Evolutionary conservation across 2,888 invertebrate species (phyloP).

Genomic region (Drosophila macrospina): DNA sequence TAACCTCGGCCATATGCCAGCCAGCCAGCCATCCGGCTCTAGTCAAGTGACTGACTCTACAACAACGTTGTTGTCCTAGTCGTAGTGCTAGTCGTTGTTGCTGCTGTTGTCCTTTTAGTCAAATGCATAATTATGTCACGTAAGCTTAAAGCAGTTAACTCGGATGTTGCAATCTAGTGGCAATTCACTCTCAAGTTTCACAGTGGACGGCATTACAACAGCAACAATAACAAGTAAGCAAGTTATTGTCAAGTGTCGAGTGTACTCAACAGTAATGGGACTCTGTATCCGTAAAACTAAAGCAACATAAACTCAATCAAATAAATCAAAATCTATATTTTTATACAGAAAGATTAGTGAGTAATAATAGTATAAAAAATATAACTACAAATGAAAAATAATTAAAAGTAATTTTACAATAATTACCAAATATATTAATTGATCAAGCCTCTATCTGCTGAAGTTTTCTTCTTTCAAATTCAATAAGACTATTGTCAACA

Average conservation of each 20-base stretch:
- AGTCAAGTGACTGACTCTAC: slow-evolving; percentile 28
- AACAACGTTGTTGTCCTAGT: background rate
- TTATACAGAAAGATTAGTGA: too few species aligned
- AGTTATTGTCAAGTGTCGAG: background rate
- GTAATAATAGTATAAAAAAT: too few species aligned
- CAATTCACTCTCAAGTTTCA: slow-evolving; percentile 69
- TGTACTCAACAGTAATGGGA: background rate
- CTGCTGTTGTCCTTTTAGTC: slow-evolving; percentile 66
- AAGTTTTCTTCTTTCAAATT: too few species aligned
- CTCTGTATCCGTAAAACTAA: background rate
- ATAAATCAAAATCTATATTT: too few species aligned
- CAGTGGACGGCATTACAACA: slow-evolving; percentile 31
- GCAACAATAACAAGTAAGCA: slow-evolving; percentile 15
- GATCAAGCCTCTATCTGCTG: too few species aligned
- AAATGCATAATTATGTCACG: slow-evolving; percentile 82
- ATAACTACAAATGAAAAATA: too few species aligned
- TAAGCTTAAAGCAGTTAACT: slow-evolving; percentile 82
- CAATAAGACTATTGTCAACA: too few species aligned
- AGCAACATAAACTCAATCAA: too few species aligned
- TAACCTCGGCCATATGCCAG: slow-evolving; percentile 67
- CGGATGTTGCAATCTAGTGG: slow-evolving; percentile 79
- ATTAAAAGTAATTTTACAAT: too few species aligned
- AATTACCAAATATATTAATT: too few species aligned
- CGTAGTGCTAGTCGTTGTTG: slow-evolving; percentile 20
- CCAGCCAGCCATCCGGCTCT: slow-evolving; percentile 17